Percentiles rank a stretch among this genome's conserved stretches.
Conservation (phyloP, 2,113 vertebrate genomes). For the Macrotis lagotis region DNA sequence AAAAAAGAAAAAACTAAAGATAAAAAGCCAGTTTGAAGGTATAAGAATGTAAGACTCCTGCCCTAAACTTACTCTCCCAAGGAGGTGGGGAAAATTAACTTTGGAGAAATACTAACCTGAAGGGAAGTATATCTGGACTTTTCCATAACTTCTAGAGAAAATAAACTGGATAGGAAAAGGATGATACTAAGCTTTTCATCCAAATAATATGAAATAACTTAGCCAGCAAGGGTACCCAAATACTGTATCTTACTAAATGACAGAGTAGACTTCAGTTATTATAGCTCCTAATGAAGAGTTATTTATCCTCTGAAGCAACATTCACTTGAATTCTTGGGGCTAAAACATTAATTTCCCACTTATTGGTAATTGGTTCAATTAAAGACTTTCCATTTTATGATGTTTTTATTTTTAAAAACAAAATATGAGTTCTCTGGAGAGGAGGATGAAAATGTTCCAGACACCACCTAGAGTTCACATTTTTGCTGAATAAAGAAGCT, state of each 20-base stretch:
- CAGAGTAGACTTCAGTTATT: background rate
- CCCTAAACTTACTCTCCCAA: no score
- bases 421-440: constrained; percentile 59
- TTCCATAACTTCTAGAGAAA: no score
- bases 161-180: no score
- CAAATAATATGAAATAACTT: background rate
- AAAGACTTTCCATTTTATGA: constrained; percentile 60
- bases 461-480: constrained; percentile 63
- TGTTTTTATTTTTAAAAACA: constrained; percentile 77
- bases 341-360: background rate
- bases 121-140: no score
- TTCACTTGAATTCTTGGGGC: constrained; percentile 18
- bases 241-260: background rate
- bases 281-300: background rate
- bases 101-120: no score
- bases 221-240: background rate
- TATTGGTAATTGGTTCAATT: constrained; percentile 22
- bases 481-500: constrained; percentile 45
- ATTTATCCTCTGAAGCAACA: background rate
- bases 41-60: no score
- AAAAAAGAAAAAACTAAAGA: no score
- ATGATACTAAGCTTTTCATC: no score
- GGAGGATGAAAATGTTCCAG: constrained; percentile 44
- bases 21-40: no score
- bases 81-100: no score